Conservation (phyloP, 2,888 invertebrate species). For the Leptura quadrifasciata region DNA sequence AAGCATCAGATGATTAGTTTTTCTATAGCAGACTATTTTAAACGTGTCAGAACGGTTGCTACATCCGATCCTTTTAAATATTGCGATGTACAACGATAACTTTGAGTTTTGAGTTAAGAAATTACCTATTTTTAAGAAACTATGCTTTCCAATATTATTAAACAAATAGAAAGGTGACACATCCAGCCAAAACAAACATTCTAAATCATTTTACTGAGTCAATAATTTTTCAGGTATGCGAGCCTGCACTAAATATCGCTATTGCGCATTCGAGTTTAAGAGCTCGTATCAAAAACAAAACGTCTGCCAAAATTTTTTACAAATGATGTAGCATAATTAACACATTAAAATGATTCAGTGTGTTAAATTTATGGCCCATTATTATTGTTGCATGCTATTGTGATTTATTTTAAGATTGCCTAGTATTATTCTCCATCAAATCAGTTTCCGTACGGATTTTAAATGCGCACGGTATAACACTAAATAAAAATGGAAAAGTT, state of each 20-base stretch:
- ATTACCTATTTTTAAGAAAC: too few species aligned
- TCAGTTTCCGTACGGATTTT: not conserved
- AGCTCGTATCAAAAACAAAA: constrained; percentile 46
- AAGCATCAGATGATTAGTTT: too few species aligned
- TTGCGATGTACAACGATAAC: too few species aligned
- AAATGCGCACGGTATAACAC: not conserved
- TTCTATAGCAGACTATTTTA: too few species aligned
- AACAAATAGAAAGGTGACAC: not conserved
- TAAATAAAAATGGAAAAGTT: too few species aligned
- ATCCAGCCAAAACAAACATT: not conserved
- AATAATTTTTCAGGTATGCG: not conserved
- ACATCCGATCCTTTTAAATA: too few species aligned
- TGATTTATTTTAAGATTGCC: constrained; percentile 17
- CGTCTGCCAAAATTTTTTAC: constrained; percentile 52
- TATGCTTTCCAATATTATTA: not conserved
- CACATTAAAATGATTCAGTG: constrained; percentile 50
- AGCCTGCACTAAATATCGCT: constrained; percentile 29
- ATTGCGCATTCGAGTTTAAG: constrained; percentile 42
- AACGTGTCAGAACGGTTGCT: too few species aligned
- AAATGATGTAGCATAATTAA: constrained; percentile 55
- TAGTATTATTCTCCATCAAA: constrained; percentile 5
- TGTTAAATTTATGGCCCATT: constrained; percentile 29
- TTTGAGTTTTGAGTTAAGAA: too few species aligned
- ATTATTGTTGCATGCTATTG: not conserved
- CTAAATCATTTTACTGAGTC: not conserved